Evolutionary conservation across 2,888 invertebrate genomes (phyloP).

Genomic region (Ceraclea dissimilis): DNA sequence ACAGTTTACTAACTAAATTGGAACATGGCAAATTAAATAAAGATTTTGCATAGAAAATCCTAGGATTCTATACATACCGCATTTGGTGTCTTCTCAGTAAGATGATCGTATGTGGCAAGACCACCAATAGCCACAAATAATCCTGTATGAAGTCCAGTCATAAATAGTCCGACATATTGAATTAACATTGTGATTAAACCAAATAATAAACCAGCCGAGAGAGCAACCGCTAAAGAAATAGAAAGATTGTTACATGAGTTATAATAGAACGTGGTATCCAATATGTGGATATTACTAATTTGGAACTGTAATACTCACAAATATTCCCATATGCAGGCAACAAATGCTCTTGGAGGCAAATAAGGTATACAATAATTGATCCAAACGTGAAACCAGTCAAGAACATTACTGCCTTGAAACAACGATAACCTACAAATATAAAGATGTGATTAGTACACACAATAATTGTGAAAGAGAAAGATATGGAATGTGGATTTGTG

Average conservation of each 20-base stretch:
- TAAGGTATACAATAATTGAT: conserved; percentile 69
- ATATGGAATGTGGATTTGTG: too few relatives aligned
- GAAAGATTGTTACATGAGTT: neutral
- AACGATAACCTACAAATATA: conserved; percentile 66
- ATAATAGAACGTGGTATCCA: neutral
- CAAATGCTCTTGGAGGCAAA: conserved; percentile 73
- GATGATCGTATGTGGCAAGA: conserved; percentile 52
- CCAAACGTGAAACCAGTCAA: conserved; percentile 82
- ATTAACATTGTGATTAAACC: conserved; percentile 77
- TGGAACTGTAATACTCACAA: conserved; percentile 39
- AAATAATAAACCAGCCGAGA: conserved; percentile 67
- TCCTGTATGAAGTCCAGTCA: conserved; percentile 73
- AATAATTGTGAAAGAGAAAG: too few relatives aligned
- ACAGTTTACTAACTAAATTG: too few relatives aligned
- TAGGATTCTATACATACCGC: conserved; percentile 47
- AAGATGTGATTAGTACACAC: too few relatives aligned
- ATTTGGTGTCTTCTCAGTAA: conserved; percentile 47
- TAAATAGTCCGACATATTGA: conserved; percentile 74
- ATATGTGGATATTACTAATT: neutral
- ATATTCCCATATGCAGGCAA: conserved; percentile 71
- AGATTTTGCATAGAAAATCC: conserved; percentile 66
- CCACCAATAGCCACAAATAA: conserved; percentile 54
- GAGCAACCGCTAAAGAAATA: conserved; percentile 51
- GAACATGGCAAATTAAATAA: too few relatives aligned
- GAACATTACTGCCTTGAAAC: conserved; percentile 83